Percentiles rank a stretch among this genome's conserved stretches.
Conservation (phyloP, 2,113 vertebrate genomes). For the Galemys pyrenaicus region DNA sequence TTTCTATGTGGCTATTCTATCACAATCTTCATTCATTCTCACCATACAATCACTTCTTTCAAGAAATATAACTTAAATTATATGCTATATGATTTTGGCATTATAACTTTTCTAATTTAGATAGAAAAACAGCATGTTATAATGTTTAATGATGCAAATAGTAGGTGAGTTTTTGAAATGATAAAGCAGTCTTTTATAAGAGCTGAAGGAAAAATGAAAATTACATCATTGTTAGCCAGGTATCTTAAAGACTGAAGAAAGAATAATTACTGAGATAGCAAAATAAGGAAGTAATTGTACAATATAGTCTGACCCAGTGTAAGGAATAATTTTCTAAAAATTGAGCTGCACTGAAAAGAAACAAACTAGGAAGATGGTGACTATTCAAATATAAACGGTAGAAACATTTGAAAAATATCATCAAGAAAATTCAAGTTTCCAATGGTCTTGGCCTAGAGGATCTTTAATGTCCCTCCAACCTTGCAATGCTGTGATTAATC, state of each 20-base stretch:
- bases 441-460: not conserved
- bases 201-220: not conserved
- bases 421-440: not conserved
- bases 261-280: not conserved
- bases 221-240: not conserved
- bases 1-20: not conserved
- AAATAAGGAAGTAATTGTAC: not conserved
- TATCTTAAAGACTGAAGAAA: not conserved
- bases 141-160: slow-evolving; percentile 31
- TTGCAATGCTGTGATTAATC: not conserved
- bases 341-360: not conserved
- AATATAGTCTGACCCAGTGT: not conserved
- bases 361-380: not conserved
- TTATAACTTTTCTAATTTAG: slow-evolving; percentile 2
- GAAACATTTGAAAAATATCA: not conserved
- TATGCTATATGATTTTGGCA: not conserved
- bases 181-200: not conserved
- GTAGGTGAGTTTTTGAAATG: not conserved
- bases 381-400: not conserved
- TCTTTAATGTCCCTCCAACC: not conserved
- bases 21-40: not conserved
- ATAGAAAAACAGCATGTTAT: not conserved
- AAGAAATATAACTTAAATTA: not conserved
- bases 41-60: not conserved
- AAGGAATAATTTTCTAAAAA: not conserved